Base-by-base conservation (phyloP, 1,140 invertebrate genomes). In the Pseudomyrmex sp. region DNA sequence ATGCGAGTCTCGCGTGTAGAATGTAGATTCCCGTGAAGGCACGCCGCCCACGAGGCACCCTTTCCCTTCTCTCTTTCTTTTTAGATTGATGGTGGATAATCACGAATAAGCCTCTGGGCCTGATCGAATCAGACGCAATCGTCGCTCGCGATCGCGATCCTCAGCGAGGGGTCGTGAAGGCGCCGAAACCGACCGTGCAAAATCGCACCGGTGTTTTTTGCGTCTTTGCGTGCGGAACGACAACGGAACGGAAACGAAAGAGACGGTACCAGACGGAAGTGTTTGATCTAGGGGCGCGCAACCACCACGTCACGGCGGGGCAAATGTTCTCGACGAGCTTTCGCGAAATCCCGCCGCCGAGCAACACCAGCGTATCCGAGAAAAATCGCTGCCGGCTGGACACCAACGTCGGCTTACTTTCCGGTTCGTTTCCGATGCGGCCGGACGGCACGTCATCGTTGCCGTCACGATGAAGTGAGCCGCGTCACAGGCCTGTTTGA, bases 41-140 rank as follows among this genome's bases (percentile, higher is more conserved):
- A 79, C 20, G 20, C 35, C 20, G 44, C 35, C 35, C 35, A 35
- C 35, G n/a, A 26, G 58, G 10, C 44, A 69, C 12, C 26, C 52
- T 48, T 65, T n/a, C 13, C 66, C 70, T 10, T 79, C 23, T 72
- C 4, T 74, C 83, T 90, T 88, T 79, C 85, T 88, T 93, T 93
- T 35, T 91, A 94, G 93, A 93, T 94, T 83, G 87, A 90, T 91
- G 92, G 89, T 88, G 88, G 35, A 91, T 91, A 92, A 86, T 80
- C 88, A 85, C 87, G 84, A 74, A 35, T 35, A 35, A 35, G 35
- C 90, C 92, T 83, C 50, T 86, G 65, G 72, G 74, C 72, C 83
- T 35, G 82, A 85, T 85, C 75, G 74, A 88, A 89, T 87, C 86
- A 85, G 92, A 88, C 82, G 77, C 88, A 87, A 35, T 84, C 89